Base-by-base conservation (phyloP, 1,140 invertebrate genomes). In the Cotesia glomerata region DNA sequence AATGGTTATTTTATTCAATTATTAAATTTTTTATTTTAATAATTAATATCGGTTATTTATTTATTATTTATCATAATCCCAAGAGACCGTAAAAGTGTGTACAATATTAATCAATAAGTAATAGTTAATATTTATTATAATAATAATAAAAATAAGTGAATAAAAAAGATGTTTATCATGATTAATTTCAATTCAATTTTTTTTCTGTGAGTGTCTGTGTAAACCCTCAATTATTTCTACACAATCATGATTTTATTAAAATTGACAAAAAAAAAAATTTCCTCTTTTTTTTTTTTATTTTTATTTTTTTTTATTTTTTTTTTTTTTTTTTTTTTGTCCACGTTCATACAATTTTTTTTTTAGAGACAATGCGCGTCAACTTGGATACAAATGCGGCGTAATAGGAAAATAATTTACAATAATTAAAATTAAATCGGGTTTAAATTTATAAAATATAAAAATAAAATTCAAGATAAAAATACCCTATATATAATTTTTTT, bases 361-460 rank as follows among this genome's bases (percentile, higher is more conserved):
- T 52, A 82, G 85, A 86, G 80, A 81, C 77, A 81, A 85, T 85
- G 85, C 83, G 81, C 82, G 80, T 81, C 81, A 82, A 78, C 82
- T 75, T 81, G 79, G 76, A 45, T 56, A 14, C 45, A 52, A 51
- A 26, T 66, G 56, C 62, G 36, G 45, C 2, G 14, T 18, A 35
- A 36, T 9, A 56, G 34, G 14, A 68, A 51, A 35, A 54, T 54
- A n/a, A 51, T 35, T 34, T 45, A 5, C 34, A 39, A 64, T 64
- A 61, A 61, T 36, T 64, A 3, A 64, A 54, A 54, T 11, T 54
- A 11, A 14, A 14, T 7, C n/a, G 5, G 16, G 13, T 13, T n/a
- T 8, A 54, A 54, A 54, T 49, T 49, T 49, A 2, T 54, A 54
- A 54, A 54, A 51, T 66, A 66, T 14, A 45, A 66, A 51, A 66